Evolutionary conservation across 2,797 vertebrate species (phyloP).

Genomic region (Gallinago nigripennis): DNA sequence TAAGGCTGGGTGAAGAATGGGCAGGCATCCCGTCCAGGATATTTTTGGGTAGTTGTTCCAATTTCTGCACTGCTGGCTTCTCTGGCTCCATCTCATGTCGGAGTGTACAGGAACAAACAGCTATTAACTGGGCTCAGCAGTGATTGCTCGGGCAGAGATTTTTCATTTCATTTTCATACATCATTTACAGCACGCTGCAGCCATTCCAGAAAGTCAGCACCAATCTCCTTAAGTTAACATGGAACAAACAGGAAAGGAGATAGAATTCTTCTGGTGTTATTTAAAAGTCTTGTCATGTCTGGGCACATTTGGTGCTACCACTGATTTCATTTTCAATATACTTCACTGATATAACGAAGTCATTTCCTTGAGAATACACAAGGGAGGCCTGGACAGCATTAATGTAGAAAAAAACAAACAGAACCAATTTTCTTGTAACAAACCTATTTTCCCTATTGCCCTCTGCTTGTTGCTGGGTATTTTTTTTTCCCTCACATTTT

Average conservation of each 20-base stretch:
- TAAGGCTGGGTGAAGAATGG: background rate
- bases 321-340: constrained; percentile 67
- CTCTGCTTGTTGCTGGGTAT: background rate
- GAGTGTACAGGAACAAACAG: constrained; percentile 22
- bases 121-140: constrained; percentile 42
- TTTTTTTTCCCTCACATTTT: background rate
- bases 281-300: constrained; percentile 70
- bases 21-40: background rate
- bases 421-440: constrained; percentile 39
- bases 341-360: constrained; percentile 46
- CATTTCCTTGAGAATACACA: constrained; percentile 57
- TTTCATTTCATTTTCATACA: constrained; percentile 68
- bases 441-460: constrained; percentile 16
- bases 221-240: constrained; percentile 57
- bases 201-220: constrained; percentile 61
- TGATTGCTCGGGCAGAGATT: constrained; percentile 34
- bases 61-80: background rate
- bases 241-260: constrained; percentile 64
- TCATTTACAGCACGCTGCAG: constrained; percentile 64
- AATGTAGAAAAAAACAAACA: constrained; percentile 39
- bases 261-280: constrained; percentile 60
- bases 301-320: constrained; percentile 53
- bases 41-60: background rate
- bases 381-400: constrained; percentile 31
- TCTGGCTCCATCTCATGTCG: background rate